Evolutionary conservation across 2,113 vertebrate species (phyloP).

Genomic region (Albula glossodonta): DNA sequence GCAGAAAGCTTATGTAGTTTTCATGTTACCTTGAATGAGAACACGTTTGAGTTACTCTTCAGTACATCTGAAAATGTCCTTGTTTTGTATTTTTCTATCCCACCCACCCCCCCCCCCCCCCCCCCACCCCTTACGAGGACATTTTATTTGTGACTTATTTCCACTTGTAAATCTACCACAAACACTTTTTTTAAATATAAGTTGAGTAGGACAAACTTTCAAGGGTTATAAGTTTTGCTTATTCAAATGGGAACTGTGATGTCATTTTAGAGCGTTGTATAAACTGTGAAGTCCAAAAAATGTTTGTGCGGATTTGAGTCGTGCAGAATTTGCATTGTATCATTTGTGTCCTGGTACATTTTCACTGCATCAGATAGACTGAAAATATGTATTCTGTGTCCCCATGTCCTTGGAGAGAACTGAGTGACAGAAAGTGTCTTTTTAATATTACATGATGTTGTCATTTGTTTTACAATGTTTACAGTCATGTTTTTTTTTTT

Average conservation of each 20-base stretch:
- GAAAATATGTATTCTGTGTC: not conserved
- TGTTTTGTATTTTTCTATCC: not conserved
- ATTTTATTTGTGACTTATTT: constrained; percentile 10
- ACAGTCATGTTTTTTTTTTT: not conserved
- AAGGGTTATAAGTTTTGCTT: not conserved
- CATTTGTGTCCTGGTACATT: not conserved
- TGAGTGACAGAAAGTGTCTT: constrained; percentile 7
- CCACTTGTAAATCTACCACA: constrained; percentile 9
- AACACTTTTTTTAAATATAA: not conserved
- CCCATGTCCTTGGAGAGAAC: not conserved
- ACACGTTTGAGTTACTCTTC: not conserved
- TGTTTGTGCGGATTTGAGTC: constrained; percentile 6
- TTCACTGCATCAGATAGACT: not conserved
- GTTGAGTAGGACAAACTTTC: no score
- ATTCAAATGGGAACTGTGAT: constrained; percentile 8
- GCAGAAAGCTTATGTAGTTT: constrained; percentile 1
- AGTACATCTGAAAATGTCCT: not conserved
- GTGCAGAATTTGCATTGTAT: constrained; percentile 19
- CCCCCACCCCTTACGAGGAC: not conserved
- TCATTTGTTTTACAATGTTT: constrained; percentile 10
- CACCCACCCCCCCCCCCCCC: no score
- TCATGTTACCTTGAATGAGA: not conserved
- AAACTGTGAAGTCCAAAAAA: constrained; percentile 19
- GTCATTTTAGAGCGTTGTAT: constrained; percentile 8
- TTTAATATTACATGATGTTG: constrained; percentile 20